A percentile compares a stretch with the other conserved stretches of the same genome.
phyloP scores from a whole-genome alignment of 2,797 vertebrate species.

The Dendrocincla tyrannina region DNA sequence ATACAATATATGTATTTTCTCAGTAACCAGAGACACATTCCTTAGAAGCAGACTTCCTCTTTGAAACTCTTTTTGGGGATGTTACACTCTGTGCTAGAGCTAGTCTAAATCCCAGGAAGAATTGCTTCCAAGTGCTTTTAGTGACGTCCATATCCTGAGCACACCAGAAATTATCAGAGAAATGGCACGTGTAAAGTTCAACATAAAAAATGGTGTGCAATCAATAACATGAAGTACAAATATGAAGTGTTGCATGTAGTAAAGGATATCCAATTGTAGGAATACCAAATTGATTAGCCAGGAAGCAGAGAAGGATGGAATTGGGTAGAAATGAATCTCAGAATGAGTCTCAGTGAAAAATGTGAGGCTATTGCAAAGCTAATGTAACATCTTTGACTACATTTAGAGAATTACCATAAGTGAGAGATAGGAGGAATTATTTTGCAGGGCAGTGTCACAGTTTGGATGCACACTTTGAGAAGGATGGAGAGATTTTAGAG shows the following conservation, averaged over 20 bases:
- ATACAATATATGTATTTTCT: not conserved
- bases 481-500: not conserved
- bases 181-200: not conserved
- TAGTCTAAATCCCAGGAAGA: not conserved
- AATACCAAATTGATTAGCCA: not conserved
- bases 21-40: not conserved
- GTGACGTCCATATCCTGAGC: not conserved
- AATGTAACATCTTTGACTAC: not conserved
- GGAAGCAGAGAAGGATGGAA: not conserved
- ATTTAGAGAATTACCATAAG: not conserved
- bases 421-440: not conserved
- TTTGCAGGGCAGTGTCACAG: not conserved
- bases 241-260: not conserved
- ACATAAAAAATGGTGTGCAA: not conserved
- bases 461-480: not conserved
- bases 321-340: not conserved
- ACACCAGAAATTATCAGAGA: not conserved
- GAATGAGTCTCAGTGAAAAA: not conserved
- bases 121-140: not conserved
- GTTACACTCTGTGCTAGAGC: not conserved
- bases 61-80: not conserved
- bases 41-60: not conserved
- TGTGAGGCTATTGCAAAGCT: not conserved
- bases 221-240: not conserved
- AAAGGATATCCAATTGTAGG: not conserved